A percentile compares a stretch with the other conserved stretches of the same genome.
phyloP scores from a whole-genome alignment of 2,113 vertebrate species.

The Mobula hypostoma region DNA sequence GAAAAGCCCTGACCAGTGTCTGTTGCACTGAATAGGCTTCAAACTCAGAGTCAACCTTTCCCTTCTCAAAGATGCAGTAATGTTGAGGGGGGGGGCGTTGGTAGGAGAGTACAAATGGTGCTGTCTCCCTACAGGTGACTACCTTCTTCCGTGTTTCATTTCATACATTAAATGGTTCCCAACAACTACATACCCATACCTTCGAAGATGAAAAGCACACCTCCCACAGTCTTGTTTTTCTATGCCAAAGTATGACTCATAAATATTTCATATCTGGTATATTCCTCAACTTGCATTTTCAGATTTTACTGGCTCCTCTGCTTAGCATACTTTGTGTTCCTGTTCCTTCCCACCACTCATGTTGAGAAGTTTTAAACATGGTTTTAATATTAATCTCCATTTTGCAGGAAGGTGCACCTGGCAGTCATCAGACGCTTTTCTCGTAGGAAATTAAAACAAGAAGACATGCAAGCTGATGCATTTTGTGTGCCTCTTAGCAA shows the following conservation, averaged over 20 bases:
- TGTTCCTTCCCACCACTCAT: not conserved
- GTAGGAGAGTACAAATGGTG: not conserved
- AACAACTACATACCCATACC: too few species aligned
- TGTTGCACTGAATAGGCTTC: not conserved
- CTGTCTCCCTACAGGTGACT: not conserved
- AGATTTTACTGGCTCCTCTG: not conserved
- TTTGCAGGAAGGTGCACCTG: too few species aligned
- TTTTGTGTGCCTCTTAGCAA: slow-evolving; percentile 6
- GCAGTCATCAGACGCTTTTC: not conserved
- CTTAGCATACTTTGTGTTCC: not conserved
- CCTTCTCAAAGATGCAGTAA: not conserved
- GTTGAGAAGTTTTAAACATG: not conserved
- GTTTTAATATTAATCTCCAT: not conserved
- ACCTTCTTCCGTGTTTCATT: too few species aligned
- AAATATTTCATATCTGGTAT: not conserved
- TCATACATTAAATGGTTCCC: not conserved
- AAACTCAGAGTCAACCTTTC: not conserved
- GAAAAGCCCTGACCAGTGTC: not conserved
- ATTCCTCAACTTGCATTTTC: not conserved
- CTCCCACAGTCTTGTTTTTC: not conserved
- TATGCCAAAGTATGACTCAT: not conserved
- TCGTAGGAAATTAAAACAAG: not conserved
- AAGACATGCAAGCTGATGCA: not conserved
- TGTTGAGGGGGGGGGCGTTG: too few species aligned
- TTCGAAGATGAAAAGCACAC: too few species aligned